Conservation (phyloP, 2,888 invertebrate species). For the Coelinius sp. region DNA sequence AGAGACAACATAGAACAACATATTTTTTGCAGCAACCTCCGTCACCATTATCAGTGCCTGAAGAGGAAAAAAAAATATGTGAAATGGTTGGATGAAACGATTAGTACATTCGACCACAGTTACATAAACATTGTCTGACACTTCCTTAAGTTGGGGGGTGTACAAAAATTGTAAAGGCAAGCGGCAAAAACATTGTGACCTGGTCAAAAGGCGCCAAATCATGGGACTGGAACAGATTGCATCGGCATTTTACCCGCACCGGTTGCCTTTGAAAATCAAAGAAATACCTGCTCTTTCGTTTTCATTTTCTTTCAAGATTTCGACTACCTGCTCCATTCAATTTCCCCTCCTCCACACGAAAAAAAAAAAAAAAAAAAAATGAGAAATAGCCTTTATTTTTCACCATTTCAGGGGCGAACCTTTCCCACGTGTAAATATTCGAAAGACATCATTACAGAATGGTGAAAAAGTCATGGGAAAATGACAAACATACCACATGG, state of each 20-base stretch:
- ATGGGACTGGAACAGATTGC: constrained; percentile 29
- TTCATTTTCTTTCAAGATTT: not conserved
- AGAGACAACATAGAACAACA: constrained; percentile 87
- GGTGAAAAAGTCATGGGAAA: constrained; percentile 10
- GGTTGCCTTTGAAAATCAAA: not conserved
- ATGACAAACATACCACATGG: constrained; percentile 60
- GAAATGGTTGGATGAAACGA: not conserved
- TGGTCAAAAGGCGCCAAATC: constrained; percentile 20
- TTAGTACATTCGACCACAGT: constrained; percentile 12
- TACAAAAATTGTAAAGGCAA: constrained; percentile 1
- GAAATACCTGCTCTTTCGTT: constrained; percentile 7
- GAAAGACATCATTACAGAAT: not conserved
- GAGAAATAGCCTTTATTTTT: not conserved
- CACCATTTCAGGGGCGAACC: not conserved
- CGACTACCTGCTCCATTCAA: constrained; percentile 22
- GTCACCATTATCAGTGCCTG: constrained; percentile 55
- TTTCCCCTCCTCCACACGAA: not conserved
- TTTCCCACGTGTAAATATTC: constrained; percentile 1
- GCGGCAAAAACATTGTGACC: constrained; percentile 1
- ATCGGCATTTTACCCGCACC: constrained; percentile 13
- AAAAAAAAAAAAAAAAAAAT: too few relatives aligned
- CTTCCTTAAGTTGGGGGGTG: not conserved
- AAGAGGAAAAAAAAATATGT: constrained; percentile 1
- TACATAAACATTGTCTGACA: not conserved
- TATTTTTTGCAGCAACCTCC: constrained; percentile 76